phyloP scores from a whole-genome alignment of 2,888 invertebrate genomes.

The Lissocephala sabroskyi region DNA sequence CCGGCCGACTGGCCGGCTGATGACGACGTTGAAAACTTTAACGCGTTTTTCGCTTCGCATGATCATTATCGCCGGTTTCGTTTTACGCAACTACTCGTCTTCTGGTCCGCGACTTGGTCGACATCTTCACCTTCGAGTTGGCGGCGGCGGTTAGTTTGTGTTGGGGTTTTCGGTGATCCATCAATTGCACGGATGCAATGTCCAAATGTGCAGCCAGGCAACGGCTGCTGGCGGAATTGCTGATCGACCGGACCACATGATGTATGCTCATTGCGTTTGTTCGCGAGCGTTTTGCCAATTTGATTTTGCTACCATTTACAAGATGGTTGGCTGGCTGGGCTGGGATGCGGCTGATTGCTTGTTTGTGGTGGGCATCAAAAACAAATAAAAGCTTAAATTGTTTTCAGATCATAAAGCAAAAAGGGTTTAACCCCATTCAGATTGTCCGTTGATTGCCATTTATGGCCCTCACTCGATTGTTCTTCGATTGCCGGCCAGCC shows the following conservation, averaged over 20 bases:
- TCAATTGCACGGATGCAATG: conserved; percentile 30
- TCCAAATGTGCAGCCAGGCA: conserved; percentile 29
- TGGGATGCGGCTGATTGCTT: conserved; percentile 16
- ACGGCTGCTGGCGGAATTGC: conserved; percentile 20
- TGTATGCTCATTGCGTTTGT: conserved; percentile 52
- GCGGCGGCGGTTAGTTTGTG: too few species aligned
- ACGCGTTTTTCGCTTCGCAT: conserved; percentile 62
- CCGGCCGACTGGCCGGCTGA: too few species aligned
- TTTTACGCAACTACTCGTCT: conserved; percentile 47
- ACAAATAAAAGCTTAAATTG: conserved; percentile 63
- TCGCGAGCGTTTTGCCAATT: conserved; percentile 24
- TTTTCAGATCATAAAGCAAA: conserved; percentile 59
- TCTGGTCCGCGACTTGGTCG: conserved; percentile 9
- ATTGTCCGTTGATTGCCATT: conserved; percentile 57
- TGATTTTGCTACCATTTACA: conserved; percentile 32
- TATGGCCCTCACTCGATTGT: conserved; percentile 27
- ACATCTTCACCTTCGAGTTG: neutral
- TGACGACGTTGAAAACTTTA: conserved; percentile 60
- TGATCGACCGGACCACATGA: conserved; percentile 32
- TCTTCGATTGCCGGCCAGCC: neutral
- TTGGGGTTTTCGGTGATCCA: conserved; percentile 33
- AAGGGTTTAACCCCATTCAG: conserved; percentile 53
- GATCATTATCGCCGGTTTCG: conserved; percentile 61
- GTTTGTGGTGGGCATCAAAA: conserved; percentile 44
- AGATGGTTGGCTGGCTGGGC: conserved; percentile 12